Evolutionary conservation across 2,113 vertebrate genomes (phyloP).

Genomic region (Naja naja): DNA sequence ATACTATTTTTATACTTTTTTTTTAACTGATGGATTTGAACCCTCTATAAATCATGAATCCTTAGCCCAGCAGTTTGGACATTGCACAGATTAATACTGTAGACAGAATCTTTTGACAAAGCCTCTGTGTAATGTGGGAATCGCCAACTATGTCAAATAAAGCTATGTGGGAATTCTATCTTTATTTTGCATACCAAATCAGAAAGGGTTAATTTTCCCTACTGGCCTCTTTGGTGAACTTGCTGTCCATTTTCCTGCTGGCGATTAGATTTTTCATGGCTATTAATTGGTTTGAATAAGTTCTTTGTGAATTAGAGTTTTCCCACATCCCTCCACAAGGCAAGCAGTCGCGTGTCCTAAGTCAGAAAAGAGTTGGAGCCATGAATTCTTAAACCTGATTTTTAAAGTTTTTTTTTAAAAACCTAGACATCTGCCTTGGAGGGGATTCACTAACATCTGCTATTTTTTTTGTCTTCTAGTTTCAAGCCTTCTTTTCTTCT

Average conservation of each 20-base stretch:
- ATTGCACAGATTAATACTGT: background rate
- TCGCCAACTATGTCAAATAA: background rate
- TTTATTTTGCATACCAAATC: background rate
- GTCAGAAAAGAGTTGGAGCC: slow-evolving; percentile 67
- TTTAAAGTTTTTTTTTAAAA: background rate
- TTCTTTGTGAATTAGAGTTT: slow-evolving; percentile 78
- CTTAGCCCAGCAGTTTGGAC: background rate
- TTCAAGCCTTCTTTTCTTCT: slow-evolving; percentile 55
- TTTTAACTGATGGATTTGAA: background rate
- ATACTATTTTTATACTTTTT: background rate
- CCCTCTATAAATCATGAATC: background rate
- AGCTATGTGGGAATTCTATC: background rate
- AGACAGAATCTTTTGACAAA: background rate
- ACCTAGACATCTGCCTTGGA: slow-evolving; percentile 73
- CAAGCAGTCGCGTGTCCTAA: slow-evolving; percentile 82
- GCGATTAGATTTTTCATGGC: slow-evolving; percentile 82
- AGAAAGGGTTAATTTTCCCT: slow-evolving; percentile 26
- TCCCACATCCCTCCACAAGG: slow-evolving; percentile 85
- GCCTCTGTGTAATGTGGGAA: background rate
- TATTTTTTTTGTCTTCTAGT: slow-evolving; percentile 33
- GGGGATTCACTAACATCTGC: slow-evolving; percentile 78
- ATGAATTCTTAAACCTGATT: slow-evolving; percentile 60
- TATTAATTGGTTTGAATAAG: slow-evolving; percentile 82
- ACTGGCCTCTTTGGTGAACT: slow-evolving; percentile 10
- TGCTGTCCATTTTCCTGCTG: slow-evolving; percentile 64